Percentiles rank a stretch among this genome's conserved stretches.
Conservation (phyloP, 2,888 invertebrate species). For the Ditylenchus weischeri region DNA sequence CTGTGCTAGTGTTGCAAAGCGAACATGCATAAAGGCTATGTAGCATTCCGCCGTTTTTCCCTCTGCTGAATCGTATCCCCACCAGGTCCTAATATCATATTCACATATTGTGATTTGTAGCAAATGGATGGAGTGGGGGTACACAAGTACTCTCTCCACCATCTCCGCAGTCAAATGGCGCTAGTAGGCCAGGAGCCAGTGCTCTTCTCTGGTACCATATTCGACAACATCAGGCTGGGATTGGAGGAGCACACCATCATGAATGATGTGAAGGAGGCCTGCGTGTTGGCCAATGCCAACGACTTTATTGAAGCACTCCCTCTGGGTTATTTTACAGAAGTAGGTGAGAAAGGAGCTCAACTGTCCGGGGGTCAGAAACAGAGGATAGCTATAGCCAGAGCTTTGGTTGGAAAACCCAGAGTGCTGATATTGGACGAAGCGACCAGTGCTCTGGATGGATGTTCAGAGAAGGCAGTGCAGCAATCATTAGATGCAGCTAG, state of each 20-base stretch:
- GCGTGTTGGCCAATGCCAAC: slow-evolving; percentile 61
- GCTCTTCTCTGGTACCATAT: slow-evolving; percentile 50
- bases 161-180: slow-evolving; percentile 66
- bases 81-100: no score
- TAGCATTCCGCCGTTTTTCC: no score
- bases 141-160: slow-evolving; percentile 69
- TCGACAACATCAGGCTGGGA: slow-evolving; percentile 55
- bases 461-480: slow-evolving; percentile 33
- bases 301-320: slow-evolving; percentile 54
- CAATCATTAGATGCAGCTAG: slow-evolving; percentile 37
- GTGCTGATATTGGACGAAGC: slow-evolving; percentile 33
- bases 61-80: neutral
- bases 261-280: slow-evolving; percentile 49
- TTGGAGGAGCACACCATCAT: slow-evolving; percentile 35
- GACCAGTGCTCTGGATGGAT: slow-evolving; percentile 29
- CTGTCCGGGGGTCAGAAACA: slow-evolving; percentile 57
- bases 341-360: slow-evolving; percentile 62
- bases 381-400: slow-evolving; percentile 28
- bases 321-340: slow-evolving; percentile 59
- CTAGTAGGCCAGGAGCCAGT: slow-evolving; percentile 42
- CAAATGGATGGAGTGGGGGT: slow-evolving; percentile 65
- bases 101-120: slow-evolving; percentile 12
- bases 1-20: no score
- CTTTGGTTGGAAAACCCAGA: slow-evolving; percentile 19
- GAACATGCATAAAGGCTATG: no score